A percentile compares a stretch with the other conserved stretches of the same genome.
phyloP scores from a whole-genome alignment of 2,113 vertebrate species.

The Eublepharis macularius region DNA sequence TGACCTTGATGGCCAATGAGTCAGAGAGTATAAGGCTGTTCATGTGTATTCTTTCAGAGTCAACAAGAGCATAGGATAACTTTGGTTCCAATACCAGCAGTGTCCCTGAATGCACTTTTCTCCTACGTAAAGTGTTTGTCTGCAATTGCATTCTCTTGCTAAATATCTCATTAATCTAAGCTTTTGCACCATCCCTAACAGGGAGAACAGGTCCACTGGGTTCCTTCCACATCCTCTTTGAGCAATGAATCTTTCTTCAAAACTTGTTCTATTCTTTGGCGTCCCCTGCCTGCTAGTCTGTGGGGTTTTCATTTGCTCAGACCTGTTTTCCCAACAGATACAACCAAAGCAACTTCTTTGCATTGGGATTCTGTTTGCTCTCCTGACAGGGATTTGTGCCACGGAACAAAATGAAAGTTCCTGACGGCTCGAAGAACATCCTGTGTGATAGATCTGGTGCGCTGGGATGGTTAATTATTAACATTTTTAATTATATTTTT shows the following conservation, averaged over 20 bases:
- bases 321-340: not conserved
- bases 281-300: not conserved
- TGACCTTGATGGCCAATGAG: not conserved
- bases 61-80: not conserved
- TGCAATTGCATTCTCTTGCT: not conserved
- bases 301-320: constrained; percentile 11
- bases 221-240: not conserved
- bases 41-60: not conserved
- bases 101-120: not conserved
- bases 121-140: not conserved
- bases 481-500: constrained; percentile 61
- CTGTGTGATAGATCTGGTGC: not conserved
- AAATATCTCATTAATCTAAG: not conserved
- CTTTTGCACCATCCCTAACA: not conserved
- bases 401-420: constrained; percentile 13
- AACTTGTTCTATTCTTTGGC: constrained; percentile 24
- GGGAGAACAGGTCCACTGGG: not conserved
- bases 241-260: not conserved
- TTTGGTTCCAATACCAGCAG: not conserved
- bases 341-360: not conserved
- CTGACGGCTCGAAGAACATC: not conserved
- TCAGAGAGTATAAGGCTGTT: not conserved
- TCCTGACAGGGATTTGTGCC: not conserved
- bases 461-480: constrained; percentile 66
- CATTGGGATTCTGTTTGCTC: constrained; percentile 16